Evolutionary conservation across 2,113 vertebrate species (phyloP).

Genomic region (Synodontis membranacea): DNA sequence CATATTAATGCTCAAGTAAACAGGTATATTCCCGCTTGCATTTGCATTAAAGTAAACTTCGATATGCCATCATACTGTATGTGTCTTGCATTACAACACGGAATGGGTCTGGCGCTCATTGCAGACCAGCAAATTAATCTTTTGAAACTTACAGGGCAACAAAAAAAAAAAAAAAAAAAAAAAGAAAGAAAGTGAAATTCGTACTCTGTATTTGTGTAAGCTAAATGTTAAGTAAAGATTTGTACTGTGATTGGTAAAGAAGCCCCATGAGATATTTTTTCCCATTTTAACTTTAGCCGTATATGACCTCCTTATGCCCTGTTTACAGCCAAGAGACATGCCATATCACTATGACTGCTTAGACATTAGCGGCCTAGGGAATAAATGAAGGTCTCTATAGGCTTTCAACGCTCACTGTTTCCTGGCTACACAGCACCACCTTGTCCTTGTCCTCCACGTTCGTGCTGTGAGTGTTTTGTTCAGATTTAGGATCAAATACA

Average conservation of each 20-base stretch:
- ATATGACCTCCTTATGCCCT: neutral
- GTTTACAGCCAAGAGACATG: neutral
- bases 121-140: too few relatives aligned
- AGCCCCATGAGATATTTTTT: neutral
- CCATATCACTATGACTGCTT: neutral
- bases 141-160: neutral
- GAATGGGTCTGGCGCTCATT: too few relatives aligned
- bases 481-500: neutral
- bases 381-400: neutral
- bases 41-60: too few relatives aligned
- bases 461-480: neutral
- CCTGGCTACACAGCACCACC: neutral
- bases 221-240: neutral
- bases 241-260: neutral
- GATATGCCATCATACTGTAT: too few relatives aligned
- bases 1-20: too few relatives aligned
- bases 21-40: too few relatives aligned
- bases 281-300: neutral
- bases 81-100: too few relatives aligned
- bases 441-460: too few relatives aligned
- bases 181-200: too few relatives aligned
- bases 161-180: too few relatives aligned
- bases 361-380: neutral
- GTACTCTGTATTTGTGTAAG: neutral
- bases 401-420: neutral